Evolutionary conservation across 2,888 invertebrate species (phyloP).

Genomic region (Conomelus anceps): DNA sequence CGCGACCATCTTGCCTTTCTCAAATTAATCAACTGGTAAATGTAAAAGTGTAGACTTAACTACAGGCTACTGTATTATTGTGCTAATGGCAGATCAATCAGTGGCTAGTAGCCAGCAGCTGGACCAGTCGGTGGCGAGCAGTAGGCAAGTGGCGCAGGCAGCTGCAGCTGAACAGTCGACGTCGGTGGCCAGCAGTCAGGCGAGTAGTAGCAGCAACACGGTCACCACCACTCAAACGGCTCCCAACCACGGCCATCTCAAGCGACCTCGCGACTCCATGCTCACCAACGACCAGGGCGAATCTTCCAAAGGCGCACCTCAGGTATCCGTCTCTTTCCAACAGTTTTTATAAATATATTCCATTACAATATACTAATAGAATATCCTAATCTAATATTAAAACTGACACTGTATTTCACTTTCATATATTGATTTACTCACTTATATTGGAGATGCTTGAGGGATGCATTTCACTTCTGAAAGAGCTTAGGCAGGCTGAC

Average conservation of each 20-base stretch:
- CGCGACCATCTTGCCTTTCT: too few relatives aligned
- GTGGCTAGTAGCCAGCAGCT: slow-evolving; percentile 15
- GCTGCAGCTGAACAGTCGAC: slow-evolving; percentile 26
- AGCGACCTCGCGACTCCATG: slow-evolving; percentile 49
- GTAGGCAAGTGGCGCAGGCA: slow-evolving; percentile 14
- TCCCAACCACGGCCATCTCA: slow-evolving; percentile 48
- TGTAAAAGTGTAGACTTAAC: too few relatives aligned
- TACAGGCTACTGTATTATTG: too few relatives aligned
- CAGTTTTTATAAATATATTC: too few relatives aligned
- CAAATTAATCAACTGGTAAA: too few relatives aligned
- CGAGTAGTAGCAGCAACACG: slow-evolving; percentile 52
- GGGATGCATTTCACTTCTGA: too few relatives aligned
- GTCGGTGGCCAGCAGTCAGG: slow-evolving; percentile 41
- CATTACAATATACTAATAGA: too few relatives aligned
- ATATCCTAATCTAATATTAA: too few relatives aligned
- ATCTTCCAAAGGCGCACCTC: slow-evolving; percentile 39
- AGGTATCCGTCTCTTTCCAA: slow-evolving; percentile 33
- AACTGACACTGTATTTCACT: too few relatives aligned
- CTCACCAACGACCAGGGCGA: slow-evolving; percentile 36
- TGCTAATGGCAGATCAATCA: neutral
- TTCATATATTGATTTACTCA: too few relatives aligned
- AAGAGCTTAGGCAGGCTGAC: too few relatives aligned
- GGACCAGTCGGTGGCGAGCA: slow-evolving; percentile 20
- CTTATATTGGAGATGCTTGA: too few relatives aligned
- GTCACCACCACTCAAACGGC: slow-evolving; percentile 60